A percentile compares a stretch with the other conserved stretches of the same genome.
Conservation (phyloP, 2,113 vertebrate species). For the Cygnus buccinator region DNA sequence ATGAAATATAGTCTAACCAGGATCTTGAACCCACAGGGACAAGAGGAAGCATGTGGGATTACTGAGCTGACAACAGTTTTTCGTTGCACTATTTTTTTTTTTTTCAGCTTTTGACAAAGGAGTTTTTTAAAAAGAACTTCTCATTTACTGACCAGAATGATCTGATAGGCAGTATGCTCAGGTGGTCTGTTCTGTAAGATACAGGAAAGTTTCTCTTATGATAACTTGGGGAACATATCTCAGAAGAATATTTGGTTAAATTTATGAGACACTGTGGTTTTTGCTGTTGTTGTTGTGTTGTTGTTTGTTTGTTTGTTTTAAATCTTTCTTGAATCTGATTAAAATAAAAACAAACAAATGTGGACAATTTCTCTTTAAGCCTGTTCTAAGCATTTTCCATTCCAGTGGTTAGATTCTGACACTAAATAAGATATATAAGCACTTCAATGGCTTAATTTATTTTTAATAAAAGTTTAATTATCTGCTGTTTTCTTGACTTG, state of each 20-base stretch:
- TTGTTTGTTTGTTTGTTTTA: not conserved
- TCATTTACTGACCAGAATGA: not conserved
- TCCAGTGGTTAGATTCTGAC: not conserved
- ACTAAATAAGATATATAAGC: constrained; percentile 4
- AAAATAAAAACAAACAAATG: not conserved
- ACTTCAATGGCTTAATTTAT: not conserved
- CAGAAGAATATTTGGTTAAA: constrained; percentile 5
- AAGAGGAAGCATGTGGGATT: not conserved
- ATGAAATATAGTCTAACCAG: not conserved
- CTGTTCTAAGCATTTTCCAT: not conserved
- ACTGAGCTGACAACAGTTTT: not conserved
- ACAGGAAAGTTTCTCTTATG: not conserved
- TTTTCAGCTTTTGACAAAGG: not conserved
- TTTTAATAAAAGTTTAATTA: constrained; percentile 32
- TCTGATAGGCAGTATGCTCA: not conserved
- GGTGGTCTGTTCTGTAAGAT: not conserved
- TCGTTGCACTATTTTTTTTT: not conserved
- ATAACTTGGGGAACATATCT: not conserved
- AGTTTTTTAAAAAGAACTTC: not conserved
- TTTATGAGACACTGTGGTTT: not conserved
- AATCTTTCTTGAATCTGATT: constrained; percentile 7
- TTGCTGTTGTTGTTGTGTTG: not conserved
- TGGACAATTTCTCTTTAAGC: not conserved
- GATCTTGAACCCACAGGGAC: not conserved
- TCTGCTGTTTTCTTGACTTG: not conserved